Conservation (phyloP, 2,888 invertebrate genomes). For the Polyommatus iphigenia region DNA sequence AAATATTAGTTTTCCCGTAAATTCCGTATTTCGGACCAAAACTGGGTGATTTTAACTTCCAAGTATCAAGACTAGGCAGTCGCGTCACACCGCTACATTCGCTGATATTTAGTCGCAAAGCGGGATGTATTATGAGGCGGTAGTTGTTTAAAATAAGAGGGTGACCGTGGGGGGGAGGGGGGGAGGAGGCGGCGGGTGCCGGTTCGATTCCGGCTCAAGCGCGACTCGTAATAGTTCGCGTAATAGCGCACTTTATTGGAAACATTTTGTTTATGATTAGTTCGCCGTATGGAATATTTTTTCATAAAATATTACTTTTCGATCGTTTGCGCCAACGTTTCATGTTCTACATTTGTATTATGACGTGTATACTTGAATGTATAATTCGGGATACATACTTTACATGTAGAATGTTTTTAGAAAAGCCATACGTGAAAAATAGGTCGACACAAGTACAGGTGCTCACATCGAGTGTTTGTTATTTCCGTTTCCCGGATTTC, state of each 20-base stretch:
- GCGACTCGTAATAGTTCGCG: constrained; percentile 29
- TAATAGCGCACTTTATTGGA: constrained; percentile 22
- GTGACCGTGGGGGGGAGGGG: constrained; percentile 50
- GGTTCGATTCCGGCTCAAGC: constrained; percentile 57
- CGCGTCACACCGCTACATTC: constrained; percentile 68
- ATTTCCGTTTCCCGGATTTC: not conserved
- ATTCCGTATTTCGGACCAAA: not conserved
- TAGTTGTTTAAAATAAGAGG: constrained; percentile 80
- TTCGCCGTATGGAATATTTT: not conserved
- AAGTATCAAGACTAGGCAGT: constrained; percentile 53
- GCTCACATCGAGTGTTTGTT: not conserved
- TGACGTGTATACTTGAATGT: not conserved
- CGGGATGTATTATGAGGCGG: constrained; percentile 80
- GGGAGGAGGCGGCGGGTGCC: constrained; percentile 30
- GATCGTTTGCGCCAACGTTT: not conserved
- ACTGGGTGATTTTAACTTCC: constrained; percentile 38
- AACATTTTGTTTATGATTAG: constrained; percentile 24
- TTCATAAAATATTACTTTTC: constrained; percentile 25
- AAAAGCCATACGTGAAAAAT: constrained; percentile 8
- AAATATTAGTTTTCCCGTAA: too few relatives aligned
- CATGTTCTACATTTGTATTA: not conserved
- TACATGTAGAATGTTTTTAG: not conserved
- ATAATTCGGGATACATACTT: not conserved
- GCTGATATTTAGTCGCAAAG: constrained; percentile 80
- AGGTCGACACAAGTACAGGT: constrained; percentile 2